These are phyloP conservation scores for Microplitis mediator DNA, from an alignment of 1,140 invertebrate genomes.

Conservation along the genomic window DNA sequence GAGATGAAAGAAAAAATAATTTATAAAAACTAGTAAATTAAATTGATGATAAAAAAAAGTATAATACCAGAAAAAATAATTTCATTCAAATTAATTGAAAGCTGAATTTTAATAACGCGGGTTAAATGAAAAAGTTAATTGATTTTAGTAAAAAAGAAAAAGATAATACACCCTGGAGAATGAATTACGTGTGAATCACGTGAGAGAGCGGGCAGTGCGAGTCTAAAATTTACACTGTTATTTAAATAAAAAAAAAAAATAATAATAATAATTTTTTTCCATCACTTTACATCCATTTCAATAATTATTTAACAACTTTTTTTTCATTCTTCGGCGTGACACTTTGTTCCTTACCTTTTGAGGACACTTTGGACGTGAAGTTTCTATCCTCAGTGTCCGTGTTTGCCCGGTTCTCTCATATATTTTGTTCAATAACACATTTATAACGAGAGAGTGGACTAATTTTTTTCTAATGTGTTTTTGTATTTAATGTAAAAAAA, in stretches of 20 bases:
- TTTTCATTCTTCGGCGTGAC: conserved; percentile 27
- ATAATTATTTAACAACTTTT: conserved; percentile 30
- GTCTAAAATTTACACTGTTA: conserved; percentile 34
- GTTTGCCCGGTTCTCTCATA: conserved; percentile 36
- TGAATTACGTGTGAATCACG: conserved; percentile 38
- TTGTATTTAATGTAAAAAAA: conserved; percentile 20
- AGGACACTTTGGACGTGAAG: conserved; percentile 49
- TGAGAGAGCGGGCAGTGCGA: conserved; percentile 58
- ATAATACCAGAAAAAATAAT: not conserved
- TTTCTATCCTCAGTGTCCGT: conserved; percentile 50
- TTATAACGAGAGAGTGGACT: conserved; percentile 29
- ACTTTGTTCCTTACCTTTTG: conserved; percentile 52
- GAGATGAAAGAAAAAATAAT: not conserved
- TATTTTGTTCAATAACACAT: conserved; percentile 23
- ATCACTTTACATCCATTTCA: conserved; percentile 23
- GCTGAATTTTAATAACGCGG: conserved; percentile 12
- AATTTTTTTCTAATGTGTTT: conserved; percentile 35
- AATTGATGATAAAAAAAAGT: not conserved
- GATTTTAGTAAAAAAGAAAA: conserved; percentile 12
- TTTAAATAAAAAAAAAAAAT: not conserved
- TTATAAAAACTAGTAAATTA: not conserved
- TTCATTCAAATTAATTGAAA: not conserved
- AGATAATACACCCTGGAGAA: conserved; percentile 29
- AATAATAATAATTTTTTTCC: conserved; percentile 31
- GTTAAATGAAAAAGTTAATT: conserved; percentile 18